These are phyloP conservation scores for Silurus aristotelis DNA, from an alignment of 2,797 vertebrate species.

Conservation along the genomic window DNA sequence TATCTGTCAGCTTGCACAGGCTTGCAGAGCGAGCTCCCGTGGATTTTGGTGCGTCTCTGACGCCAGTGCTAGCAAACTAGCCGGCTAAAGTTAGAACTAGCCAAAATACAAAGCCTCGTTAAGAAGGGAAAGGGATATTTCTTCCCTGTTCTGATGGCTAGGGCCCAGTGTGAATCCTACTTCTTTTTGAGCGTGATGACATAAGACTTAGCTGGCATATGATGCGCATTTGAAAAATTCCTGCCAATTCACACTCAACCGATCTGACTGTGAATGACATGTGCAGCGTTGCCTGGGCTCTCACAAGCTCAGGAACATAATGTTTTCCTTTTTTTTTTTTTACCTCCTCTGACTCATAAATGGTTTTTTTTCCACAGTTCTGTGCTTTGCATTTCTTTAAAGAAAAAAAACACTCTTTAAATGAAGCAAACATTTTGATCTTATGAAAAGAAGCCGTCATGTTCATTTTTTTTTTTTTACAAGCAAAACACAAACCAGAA, in stretches of 20 bases:
- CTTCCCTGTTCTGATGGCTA: neutral
- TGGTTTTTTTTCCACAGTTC: neutral
- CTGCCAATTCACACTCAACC: constrained; percentile 17
- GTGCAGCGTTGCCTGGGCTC: neutral
- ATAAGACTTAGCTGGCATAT: neutral
- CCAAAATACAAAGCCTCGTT: neutral
- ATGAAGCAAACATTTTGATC: neutral
- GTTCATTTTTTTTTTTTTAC: neutral
- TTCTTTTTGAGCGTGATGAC: constrained; percentile 1
- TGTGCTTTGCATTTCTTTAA: too few species aligned
- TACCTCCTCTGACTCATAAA: neutral
- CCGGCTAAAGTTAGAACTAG: neutral
- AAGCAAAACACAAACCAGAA: neutral
- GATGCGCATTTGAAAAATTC: constrained; percentile 4
- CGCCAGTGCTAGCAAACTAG: neutral
- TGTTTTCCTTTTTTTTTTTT: neutral
- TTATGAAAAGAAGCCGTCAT: neutral
- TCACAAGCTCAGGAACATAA: neutral
- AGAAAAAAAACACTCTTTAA: neutral
- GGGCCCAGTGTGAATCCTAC: neutral
- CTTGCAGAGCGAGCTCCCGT: neutral
- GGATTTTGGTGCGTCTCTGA: neutral
- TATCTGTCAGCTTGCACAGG: neutral
- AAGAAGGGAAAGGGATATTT: neutral
- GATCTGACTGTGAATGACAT: constrained; percentile 9